Evolutionary conservation across 1,140 invertebrate genomes (phyloP), one percentile per base, ranked within the genome.

Genomic region (Nixonia krombeini): DNA sequence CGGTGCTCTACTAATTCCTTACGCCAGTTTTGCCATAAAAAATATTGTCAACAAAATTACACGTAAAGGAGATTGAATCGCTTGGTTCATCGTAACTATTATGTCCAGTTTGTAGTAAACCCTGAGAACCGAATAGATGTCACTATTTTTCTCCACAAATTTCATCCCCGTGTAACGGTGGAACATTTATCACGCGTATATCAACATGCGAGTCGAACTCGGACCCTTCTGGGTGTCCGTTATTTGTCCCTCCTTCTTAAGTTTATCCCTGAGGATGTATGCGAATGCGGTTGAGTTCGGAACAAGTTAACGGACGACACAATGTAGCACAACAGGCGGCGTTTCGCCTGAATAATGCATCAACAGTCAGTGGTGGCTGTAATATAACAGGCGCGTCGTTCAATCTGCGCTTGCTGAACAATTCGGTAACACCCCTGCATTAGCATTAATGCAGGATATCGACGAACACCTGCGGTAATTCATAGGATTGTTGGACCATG

Each of bases 271-370:
- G 42, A 51, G 47, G 62, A 61, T 57, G 56, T 65, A 65, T 25
- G 51, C 51, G 57, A 51, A 42, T 35, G 49, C 46, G 42, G 29
- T 28, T 53, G 72, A 81, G 76, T 83, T 80, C 79, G 76, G 75
- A 73, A 69, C 78, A 75, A 84, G 78, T 84, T 82, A 82, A 82
- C 80, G 76, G 70, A 72, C 74, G 76, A 79, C 69, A 73, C 44
- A 68, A 65, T 66, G 64, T 56, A 69, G 65, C 73, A 77, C 75
- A 78, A 74, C 70, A 74, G 75, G 68, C 70, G 74, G 72, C 72
- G 76, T 75, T 75, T 70, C 73, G 75, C 72, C 73, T 82, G 80
- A 82, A 82, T 83, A 81, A 82, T 81, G 79, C 79, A 82, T 80
- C 73, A 71, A 78, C 79, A 70, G 73, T 73, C 64, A 53, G 77